Percentiles rank a stretch among this genome's conserved stretches.
These are phyloP conservation scores for Conus betulinus DNA, from an alignment of 1,140 invertebrate species.

Conservation along the genomic window DNA sequence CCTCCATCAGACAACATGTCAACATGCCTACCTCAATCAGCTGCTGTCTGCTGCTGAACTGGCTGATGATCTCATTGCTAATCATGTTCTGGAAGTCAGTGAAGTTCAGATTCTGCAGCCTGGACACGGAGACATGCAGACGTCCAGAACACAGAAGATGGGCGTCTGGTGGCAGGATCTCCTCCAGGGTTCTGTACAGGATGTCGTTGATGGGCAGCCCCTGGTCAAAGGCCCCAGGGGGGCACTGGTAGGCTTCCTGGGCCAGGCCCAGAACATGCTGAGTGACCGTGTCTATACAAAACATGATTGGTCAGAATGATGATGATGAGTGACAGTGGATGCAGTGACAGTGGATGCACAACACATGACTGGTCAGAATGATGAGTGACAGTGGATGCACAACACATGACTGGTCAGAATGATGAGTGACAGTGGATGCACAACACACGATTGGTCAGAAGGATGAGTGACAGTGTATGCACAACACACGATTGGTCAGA, in stretches of 20 bases:
- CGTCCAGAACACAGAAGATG: neutral
- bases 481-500: too few relatives aligned
- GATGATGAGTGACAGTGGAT: too few relatives aligned
- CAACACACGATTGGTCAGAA: too few relatives aligned
- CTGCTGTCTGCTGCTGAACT: neutral
- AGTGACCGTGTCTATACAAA: neutral
- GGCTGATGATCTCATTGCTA: neutral
- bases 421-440: too few relatives aligned
- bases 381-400: too few relatives aligned
- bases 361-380: too few relatives aligned
- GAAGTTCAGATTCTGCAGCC: neutral
- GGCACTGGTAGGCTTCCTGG: neutral
- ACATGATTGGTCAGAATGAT: too few relatives aligned
- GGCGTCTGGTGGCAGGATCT: neutral
- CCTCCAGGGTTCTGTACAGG: neutral
- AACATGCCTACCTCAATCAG: neutral
- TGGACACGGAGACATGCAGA: neutral
- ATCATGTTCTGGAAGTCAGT: neutral
- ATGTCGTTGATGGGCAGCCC: neutral
- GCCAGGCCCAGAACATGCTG: neutral
- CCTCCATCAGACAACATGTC: too few relatives aligned
- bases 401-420: too few relatives aligned
- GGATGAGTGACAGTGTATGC: too few relatives aligned
- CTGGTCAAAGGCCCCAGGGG: neutral
- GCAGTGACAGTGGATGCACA: too few relatives aligned